A percentile compares a stretch with the other conserved stretches of the same genome.
Evolutionary conservation across 2,888 invertebrate genomes (phyloP).

Genomic region (Bunonema sp.): DNA sequence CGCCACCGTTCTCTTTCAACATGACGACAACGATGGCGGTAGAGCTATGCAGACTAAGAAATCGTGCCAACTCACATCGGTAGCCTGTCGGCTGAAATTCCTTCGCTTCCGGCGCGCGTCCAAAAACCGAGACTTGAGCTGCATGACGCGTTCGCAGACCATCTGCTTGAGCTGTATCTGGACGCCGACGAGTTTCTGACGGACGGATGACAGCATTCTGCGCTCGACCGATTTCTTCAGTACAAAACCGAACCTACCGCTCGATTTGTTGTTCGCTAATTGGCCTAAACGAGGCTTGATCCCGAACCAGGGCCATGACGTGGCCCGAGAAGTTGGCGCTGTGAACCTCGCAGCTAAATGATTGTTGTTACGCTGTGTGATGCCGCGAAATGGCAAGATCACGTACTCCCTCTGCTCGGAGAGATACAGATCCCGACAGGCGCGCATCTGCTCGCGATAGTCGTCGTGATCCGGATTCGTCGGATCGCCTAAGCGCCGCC

Average conservation of each 20-base stretch:
- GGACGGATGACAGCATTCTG: constrained; percentile 72
- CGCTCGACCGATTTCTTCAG: not conserved
- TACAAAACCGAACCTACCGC: constrained; percentile 58
- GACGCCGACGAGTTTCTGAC: constrained; percentile 60
- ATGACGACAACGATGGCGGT: too few species aligned
- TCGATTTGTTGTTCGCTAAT: constrained; percentile 95
- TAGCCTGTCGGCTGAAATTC: constrained; percentile 97
- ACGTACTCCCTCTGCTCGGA: not conserved
- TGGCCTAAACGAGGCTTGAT: constrained; percentile 77
- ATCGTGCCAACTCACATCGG: constrained; percentile 57
- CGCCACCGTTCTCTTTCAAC: too few species aligned
- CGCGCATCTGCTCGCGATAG: constrained; percentile 6
- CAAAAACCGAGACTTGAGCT: constrained; percentile 64
- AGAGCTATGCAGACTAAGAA: too few species aligned
- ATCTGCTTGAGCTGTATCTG: constrained; percentile 78
- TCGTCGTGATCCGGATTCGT: constrained; percentile 10
- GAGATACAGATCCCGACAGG: constrained; percentile 2
- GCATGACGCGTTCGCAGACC: constrained; percentile 97
- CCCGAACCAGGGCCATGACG: constrained; percentile 57
- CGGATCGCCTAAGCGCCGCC: too few species aligned
- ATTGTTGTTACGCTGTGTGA: not conserved
- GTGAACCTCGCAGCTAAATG: not conserved
- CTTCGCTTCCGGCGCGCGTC: constrained; percentile 69
- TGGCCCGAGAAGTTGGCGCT: constrained; percentile 5
- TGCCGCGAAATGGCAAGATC: not conserved